Conservation (phyloP, 2,113 vertebrate genomes). For the Cephalophus harveyi region DNA sequence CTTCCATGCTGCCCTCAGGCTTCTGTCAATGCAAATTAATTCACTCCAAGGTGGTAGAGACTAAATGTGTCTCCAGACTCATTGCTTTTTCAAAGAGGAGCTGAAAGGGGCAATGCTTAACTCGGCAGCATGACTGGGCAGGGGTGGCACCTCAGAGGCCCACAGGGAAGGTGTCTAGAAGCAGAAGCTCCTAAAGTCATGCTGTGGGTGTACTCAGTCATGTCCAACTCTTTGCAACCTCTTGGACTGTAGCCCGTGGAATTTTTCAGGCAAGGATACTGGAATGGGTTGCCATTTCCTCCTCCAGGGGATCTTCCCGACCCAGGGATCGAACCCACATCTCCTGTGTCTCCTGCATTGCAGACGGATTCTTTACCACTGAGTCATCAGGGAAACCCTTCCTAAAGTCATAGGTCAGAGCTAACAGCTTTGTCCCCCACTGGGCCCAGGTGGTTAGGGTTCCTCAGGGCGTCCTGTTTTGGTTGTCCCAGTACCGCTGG, state of each 20-base stretch:
- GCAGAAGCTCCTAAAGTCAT: background rate
- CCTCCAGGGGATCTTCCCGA: background rate
- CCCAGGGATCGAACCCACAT: background rate
- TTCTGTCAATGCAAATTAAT: slow-evolving; percentile 62
- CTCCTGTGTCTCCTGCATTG: background rate
- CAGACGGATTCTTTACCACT: background rate
- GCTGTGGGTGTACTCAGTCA: background rate
- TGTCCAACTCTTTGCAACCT: background rate
- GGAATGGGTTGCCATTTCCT: background rate
- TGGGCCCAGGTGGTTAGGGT: too few relatives aligned
- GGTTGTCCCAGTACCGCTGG: background rate
- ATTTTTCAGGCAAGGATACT: background rate
- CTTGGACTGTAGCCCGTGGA: background rate
- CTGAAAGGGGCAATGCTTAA: background rate
- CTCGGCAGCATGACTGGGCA: accelerated
- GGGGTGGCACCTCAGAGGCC: background rate
- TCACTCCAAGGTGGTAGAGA: slow-evolving; percentile 1
- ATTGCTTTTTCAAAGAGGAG: background rate
- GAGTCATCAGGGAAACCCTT: background rate
- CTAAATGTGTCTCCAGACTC: background rate
- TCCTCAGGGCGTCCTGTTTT: background rate
- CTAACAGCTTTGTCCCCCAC: background rate
- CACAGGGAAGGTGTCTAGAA: background rate
- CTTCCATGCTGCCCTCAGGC: slow-evolving; percentile 65
- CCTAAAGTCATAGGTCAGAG: background rate